phyloP scores from a whole-genome alignment of 2,888 invertebrate species.

The Pandemis heparana region DNA sequence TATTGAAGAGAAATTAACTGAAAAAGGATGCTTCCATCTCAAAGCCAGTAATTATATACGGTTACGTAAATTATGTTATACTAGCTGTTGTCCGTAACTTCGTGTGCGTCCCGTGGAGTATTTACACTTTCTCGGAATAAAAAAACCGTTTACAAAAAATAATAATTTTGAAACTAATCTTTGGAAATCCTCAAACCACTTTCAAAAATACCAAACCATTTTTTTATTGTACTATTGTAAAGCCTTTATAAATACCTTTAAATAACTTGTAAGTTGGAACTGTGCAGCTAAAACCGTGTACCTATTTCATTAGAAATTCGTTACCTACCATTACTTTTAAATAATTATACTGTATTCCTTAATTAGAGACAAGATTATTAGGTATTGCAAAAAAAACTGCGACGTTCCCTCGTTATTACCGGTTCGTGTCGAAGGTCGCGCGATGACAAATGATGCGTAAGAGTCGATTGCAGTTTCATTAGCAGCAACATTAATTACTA shows the following conservation, averaged over 20 bases:
- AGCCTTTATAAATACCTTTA: too few species aligned
- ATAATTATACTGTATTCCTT: neutral
- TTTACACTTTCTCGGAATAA: neutral
- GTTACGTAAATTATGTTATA: conserved; percentile 57
- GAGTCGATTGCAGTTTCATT: conserved; percentile 78
- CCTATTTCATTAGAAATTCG: too few species aligned
- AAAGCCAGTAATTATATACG: conserved; percentile 68
- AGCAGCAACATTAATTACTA: conserved; percentile 79
- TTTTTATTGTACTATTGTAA: too few species aligned
- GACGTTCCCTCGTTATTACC: conserved; percentile 65
- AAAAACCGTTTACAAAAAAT: neutral
- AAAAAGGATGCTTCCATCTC: conserved; percentile 77
- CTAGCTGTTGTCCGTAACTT: neutral
- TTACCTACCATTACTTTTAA: neutral
- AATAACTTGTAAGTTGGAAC: too few species aligned
- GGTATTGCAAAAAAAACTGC: conserved; percentile 20
- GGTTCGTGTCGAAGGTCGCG: conserved; percentile 70
- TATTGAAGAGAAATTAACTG: conserved; percentile 79
- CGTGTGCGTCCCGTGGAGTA: too few species aligned
- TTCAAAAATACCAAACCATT: too few species aligned
- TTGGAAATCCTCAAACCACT: too few species aligned
- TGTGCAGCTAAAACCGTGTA: too few species aligned
- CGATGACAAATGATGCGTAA: conserved; percentile 82
- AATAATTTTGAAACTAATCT: too few species aligned
- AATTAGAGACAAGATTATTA: neutral